phyloP scores from a whole-genome alignment of 2,888 invertebrate species.

The Melanostoma mellinum region DNA sequence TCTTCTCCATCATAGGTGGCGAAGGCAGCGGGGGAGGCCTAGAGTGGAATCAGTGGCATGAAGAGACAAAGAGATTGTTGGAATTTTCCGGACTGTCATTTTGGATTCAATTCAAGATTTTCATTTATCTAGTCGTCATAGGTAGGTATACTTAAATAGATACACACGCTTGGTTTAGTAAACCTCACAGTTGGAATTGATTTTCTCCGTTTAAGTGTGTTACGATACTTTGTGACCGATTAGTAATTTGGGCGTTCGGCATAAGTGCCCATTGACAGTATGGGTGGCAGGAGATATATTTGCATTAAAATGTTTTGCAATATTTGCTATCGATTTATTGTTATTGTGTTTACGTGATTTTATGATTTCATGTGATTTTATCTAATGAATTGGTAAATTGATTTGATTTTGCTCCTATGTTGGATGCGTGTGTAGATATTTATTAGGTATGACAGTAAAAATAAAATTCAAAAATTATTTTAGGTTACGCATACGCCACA shows the following conservation, averaged over 20 bases:
- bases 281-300: conserved; percentile 19
- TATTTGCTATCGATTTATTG: conserved; percentile 44
- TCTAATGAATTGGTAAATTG: conserved; percentile 52
- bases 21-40: not conserved
- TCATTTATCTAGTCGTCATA: conserved; percentile 30
- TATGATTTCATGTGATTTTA: conserved; percentile 51
- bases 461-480: not conserved
- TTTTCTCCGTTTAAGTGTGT: conserved; percentile 30
- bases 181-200: conserved; percentile 22
- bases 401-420: conserved; percentile 38
- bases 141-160: not conserved
- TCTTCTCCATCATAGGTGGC: conserved; percentile 1
- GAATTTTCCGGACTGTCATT: conserved; percentile 47
- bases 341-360: conserved; percentile 44
- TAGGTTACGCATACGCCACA: conserved; percentile 17
- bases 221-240: conserved; percentile 57
- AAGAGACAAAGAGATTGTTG: not conserved
- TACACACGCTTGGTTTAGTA: not conserved
- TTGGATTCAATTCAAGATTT: conserved; percentile 59
- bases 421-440: not conserved
- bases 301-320: conserved; percentile 51
- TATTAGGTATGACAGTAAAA: not conserved
- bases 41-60: too few relatives aligned
- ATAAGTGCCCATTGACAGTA: conserved; percentile 15
- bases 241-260: conserved; percentile 36